Evolutionary conservation across 2,888 invertebrate species (phyloP).

Genomic region (Protodeltote pygarga): DNA sequence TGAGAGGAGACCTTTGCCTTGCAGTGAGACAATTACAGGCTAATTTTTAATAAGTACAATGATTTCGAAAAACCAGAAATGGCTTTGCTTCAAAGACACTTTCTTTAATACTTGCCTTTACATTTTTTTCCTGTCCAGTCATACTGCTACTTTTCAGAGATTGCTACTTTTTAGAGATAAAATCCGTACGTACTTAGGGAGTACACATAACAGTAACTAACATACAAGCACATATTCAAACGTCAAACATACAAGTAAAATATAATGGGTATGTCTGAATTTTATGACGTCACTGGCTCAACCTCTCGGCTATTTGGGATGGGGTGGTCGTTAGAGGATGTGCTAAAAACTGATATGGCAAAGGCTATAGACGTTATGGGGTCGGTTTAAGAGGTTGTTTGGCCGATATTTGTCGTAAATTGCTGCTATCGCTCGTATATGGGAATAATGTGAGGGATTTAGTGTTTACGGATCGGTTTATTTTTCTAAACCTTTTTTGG

Average conservation of each 20-base stretch:
- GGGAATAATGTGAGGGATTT: slow-evolving; percentile 15
- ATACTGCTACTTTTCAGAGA: no score
- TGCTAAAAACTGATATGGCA: slow-evolving; percentile 61
- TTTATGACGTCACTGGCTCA: slow-evolving; percentile 59
- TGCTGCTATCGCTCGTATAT: slow-evolving; percentile 7
- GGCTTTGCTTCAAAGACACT: no score
- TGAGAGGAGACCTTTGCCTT: no score
- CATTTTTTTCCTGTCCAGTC: no score
- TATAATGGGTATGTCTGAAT: slow-evolving; percentile 50
- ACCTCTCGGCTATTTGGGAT: slow-evolving; percentile 66
- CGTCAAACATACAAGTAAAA: slow-evolving; percentile 37
- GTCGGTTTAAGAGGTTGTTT: slow-evolving; percentile 24
- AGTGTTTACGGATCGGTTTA: not conserved
- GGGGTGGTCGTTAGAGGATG: slow-evolving; percentile 55
- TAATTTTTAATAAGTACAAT: no score
- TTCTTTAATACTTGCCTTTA: no score
- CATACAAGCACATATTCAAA: slow-evolving; percentile 11
- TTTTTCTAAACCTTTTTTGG: no score
- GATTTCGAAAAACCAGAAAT: no score
- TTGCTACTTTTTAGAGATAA: no score
- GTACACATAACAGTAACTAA: no score
- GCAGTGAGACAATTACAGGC: no score
- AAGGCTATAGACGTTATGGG: slow-evolving; percentile 42
- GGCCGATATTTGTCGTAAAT: slow-evolving; percentile 34
- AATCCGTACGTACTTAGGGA: no score